Percentiles rank a stretch among this genome's conserved stretches.
Conservation (phyloP, 2,888 invertebrate species). For the Leucophenga maculata region DNA sequence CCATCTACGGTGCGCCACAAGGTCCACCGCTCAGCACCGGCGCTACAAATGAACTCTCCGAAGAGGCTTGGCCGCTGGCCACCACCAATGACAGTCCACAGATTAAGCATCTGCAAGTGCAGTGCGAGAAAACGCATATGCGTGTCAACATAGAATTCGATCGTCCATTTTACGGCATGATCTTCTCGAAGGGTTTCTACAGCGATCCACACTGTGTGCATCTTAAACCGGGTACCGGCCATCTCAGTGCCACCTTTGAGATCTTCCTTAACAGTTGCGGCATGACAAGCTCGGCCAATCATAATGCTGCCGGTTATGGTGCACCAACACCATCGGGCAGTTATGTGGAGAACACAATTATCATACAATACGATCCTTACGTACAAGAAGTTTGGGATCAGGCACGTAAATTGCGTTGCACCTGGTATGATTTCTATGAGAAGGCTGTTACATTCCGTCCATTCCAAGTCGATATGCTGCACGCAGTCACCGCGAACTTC, state of each 20-base stretch:
- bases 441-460: slow-evolving; percentile 95
- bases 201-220: slow-evolving; percentile 94
- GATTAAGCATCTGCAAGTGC: slow-evolving; percentile 93
- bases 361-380: slow-evolving; percentile 94
- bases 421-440: slow-evolving; percentile 97
- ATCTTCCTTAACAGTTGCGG: slow-evolving; percentile 94
- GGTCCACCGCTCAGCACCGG: slow-evolving; percentile 66
- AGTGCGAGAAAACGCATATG: slow-evolving; percentile 97
- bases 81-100: slow-evolving; percentile 90
- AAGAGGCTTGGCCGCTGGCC: slow-evolving; percentile 91
- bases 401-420: slow-evolving; percentile 89
- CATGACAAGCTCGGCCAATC: slow-evolving; percentile 93
- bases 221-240: slow-evolving; percentile 91
- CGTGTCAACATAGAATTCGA: slow-evolving; percentile 95
- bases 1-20: slow-evolving; percentile 72
- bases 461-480: slow-evolving; percentile 96
- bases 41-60: slow-evolving; percentile 75
- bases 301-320: slow-evolving; percentile 86
- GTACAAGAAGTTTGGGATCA: slow-evolving; percentile 97
- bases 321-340: slow-evolving; percentile 93
- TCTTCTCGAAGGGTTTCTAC: slow-evolving; percentile 95
- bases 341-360: slow-evolving; percentile 95
- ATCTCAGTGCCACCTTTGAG: slow-evolving; percentile 92
- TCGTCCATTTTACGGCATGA: slow-evolving; percentile 95
- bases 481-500: slow-evolving; percentile 95